These are phyloP conservation scores for Petrolisthes manimaculis DNA, from an alignment of 2,888 invertebrate genomes.

Conservation along the genomic window DNA sequence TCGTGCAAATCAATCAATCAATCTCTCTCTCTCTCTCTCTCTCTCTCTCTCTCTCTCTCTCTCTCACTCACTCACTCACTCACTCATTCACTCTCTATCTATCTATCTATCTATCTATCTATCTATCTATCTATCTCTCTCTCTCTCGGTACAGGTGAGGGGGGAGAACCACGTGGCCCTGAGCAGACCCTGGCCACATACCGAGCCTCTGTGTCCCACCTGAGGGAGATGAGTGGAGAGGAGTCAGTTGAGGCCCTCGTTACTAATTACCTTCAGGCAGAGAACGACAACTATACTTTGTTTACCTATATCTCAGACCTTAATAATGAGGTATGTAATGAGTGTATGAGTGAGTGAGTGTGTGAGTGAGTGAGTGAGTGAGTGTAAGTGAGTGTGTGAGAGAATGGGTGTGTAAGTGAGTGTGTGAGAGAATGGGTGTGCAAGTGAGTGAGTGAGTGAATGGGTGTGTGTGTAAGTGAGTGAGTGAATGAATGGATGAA, in stretches of 20 bases:
- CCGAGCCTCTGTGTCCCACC: constrained; percentile 51
- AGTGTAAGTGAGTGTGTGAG: neutral
- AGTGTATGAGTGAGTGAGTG: neutral
- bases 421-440: neutral
- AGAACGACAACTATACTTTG: constrained; percentile 64
- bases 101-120: neutral
- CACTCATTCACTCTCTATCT: neutral
- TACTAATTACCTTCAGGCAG: constrained; percentile 61
- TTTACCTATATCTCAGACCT: constrained; percentile 64
- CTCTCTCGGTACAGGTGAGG: constrained; percentile 43
- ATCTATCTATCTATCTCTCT: neutral
- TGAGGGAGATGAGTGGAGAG: constrained; percentile 49
- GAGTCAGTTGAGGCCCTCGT: constrained; percentile 49
- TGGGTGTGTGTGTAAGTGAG: neutral
- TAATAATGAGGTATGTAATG: constrained; percentile 59
- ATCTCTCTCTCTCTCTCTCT: constrained; percentile 2
- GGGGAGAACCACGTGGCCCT: constrained; percentile 47
- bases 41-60: constrained; percentile 6
- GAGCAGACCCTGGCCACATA: constrained; percentile 57
- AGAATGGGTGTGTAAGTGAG: neutral
- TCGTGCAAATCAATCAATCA: no score
- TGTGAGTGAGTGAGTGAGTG: neutral
- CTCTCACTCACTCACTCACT: neutral
- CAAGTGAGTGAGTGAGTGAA: neutral
- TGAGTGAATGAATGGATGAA: neutral